phyloP scores from a whole-genome alignment of 2,797 vertebrate species.

The Catharus ustulatus region DNA sequence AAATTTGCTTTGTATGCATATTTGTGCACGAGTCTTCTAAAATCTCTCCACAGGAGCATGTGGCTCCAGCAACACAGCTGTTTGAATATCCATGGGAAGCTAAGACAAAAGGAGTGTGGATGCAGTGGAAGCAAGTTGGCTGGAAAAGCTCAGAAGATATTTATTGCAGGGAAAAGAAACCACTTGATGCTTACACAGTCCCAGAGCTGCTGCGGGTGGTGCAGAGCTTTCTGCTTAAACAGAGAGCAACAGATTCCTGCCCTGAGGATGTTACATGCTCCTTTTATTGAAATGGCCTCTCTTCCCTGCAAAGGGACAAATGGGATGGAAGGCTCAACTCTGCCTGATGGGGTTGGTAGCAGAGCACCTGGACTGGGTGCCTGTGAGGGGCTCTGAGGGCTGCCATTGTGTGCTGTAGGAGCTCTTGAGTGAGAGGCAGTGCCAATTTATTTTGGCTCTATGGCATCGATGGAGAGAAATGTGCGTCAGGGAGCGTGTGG shows the following conservation, averaged over 20 bases:
- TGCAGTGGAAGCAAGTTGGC: background rate
- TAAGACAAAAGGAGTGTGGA: background rate
- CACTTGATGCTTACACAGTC: background rate
- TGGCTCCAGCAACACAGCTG: background rate
- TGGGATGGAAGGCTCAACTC: background rate
- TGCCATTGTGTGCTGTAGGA: background rate
- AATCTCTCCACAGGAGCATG: background rate
- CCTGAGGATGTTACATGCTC: conserved; percentile 9
- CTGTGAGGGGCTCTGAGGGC: background rate
- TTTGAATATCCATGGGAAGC: background rate
- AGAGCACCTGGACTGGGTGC: background rate
- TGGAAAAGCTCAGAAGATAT: background rate
- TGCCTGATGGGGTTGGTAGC: background rate
- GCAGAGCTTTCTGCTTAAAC: background rate
- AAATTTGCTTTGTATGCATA: conserved; percentile 16
- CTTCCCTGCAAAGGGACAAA: background rate
- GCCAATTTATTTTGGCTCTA: conserved; percentile 53
- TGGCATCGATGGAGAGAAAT: background rate
- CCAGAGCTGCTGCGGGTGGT: background rate
- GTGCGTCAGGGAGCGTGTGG: conserved; percentile 47
- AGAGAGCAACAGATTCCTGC: conserved; percentile 14
- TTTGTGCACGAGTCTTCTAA: background rate
- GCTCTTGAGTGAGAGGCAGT: background rate
- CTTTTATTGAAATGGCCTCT: conserved; percentile 27
- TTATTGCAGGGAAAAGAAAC: background rate